Percentiles rank a stretch among this genome's conserved stretches.
phyloP scores from a whole-genome alignment of 1,140 invertebrate species.

The Whitmania pigra region DNA sequence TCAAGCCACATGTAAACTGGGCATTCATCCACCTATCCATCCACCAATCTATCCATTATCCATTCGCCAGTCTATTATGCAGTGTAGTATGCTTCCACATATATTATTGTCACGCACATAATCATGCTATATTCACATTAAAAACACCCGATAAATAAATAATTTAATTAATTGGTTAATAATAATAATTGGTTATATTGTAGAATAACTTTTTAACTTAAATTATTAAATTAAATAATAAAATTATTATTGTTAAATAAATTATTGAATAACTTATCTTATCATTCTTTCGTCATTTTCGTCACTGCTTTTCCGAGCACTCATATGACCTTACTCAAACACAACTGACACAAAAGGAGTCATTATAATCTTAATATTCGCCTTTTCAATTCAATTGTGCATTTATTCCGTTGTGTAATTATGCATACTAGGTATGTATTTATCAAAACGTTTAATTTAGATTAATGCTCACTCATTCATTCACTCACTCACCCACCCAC shows the following conservation, averaged over 20 bases:
- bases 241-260: background rate
- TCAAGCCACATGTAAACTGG: too few relatives aligned
- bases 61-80: background rate
- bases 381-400: too few relatives aligned
- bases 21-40: background rate
- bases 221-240: too few relatives aligned
- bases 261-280: slow-evolving; percentile 6
- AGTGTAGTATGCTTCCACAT: slow-evolving; percentile 1
- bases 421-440: background rate
- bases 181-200: too few relatives aligned
- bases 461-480: slow-evolving; percentile 1
- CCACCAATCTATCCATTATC: background rate
- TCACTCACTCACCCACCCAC: slow-evolving; percentile 12
- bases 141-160: too few relatives aligned
- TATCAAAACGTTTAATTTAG: background rate
- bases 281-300: background rate
- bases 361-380: too few relatives aligned
- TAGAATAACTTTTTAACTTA: too few relatives aligned
- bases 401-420: background rate
- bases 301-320: background rate
- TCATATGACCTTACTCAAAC: background rate
- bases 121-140: too few relatives aligned
- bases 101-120: background rate
- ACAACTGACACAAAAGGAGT: too few relatives aligned
- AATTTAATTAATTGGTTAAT: too few relatives aligned